These are phyloP conservation scores for Hydrotaea diabolus DNA, from an alignment of 2,888 invertebrate species.

Conservation along the genomic window DNA sequence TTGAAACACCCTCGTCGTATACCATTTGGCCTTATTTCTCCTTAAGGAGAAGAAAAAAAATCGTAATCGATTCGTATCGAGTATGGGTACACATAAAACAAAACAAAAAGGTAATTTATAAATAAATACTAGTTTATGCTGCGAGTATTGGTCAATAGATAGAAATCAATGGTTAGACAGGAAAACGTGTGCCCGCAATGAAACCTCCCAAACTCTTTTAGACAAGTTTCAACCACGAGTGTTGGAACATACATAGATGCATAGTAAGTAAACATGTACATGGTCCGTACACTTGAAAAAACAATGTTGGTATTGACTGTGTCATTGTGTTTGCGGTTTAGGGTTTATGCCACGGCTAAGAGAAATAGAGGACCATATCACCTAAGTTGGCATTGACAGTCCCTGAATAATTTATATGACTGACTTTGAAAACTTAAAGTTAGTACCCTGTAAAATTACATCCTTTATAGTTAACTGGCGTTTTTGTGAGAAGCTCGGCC, in stretches of 20 bases:
- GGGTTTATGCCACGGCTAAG: too few species aligned
- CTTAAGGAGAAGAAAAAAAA: conserved; percentile 2
- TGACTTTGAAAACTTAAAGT: too few species aligned
- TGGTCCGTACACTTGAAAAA: background rate
- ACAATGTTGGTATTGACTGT: too few species aligned
- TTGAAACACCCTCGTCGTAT: conserved; percentile 52
- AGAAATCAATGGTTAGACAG: conserved; percentile 45
- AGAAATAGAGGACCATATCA: too few species aligned
- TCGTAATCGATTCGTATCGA: conserved; percentile 1
- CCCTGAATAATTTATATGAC: too few species aligned
- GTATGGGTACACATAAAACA: conserved; percentile 5
- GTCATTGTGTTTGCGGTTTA: too few species aligned
- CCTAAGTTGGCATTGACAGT: too few species aligned
- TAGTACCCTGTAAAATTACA: too few species aligned
- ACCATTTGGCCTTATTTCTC: conserved; percentile 39
- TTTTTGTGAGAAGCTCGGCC: too few species aligned
- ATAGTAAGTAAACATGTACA: background rate
- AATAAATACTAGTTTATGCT: conserved; percentile 38
- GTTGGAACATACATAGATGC: background rate
- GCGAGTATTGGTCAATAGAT: conserved; percentile 40
- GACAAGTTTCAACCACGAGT: background rate
- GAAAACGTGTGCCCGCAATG: conserved; percentile 39
- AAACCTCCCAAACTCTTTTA: conserved; percentile 30
- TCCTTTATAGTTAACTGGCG: too few species aligned
- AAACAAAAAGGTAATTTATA: conserved; percentile 24